Conservation (phyloP, 2,888 invertebrate species). For the Drosophila picticornis region DNA sequence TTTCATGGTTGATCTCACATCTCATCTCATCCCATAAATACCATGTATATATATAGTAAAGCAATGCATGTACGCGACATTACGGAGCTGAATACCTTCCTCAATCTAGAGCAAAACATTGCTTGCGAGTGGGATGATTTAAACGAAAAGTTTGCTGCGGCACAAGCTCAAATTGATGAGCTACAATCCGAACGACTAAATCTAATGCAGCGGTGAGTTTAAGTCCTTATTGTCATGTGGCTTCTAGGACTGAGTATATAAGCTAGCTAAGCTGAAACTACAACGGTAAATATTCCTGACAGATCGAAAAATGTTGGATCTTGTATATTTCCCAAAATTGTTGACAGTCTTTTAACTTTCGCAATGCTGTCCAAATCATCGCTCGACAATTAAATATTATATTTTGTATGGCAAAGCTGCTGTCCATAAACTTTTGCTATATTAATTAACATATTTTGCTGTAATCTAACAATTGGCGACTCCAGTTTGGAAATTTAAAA, state of each 20-base stretch:
- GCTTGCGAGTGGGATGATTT: slow-evolving; percentile 72
- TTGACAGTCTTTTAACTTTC: not conserved
- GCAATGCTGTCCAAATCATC: not conserved
- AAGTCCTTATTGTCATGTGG: not conserved
- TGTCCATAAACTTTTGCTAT: not conserved
- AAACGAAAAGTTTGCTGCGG: slow-evolving; percentile 57
- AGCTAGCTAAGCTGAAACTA: not conserved
- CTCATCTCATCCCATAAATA: slow-evolving; percentile 4
- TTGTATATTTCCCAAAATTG: no score
- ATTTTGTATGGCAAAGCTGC: not conserved
- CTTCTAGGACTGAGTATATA: not conserved
- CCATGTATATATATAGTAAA: slow-evolving; percentile 82
- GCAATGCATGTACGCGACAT: slow-evolving; percentile 86
- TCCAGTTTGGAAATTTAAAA: slow-evolving; percentile 18
- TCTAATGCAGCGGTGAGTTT: slow-evolving; percentile 44
- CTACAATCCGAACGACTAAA: slow-evolving; percentile 58
- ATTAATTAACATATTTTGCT: not conserved
- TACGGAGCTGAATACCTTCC: slow-evolving; percentile 87
- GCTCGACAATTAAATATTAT: not conserved
- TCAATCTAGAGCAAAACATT: slow-evolving; percentile 87
- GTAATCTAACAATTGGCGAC: not conserved
- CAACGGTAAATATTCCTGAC: not conserved
- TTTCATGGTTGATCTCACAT: slow-evolving; percentile 8
- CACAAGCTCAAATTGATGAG: slow-evolving; percentile 51
- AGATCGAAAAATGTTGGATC: not conserved